A percentile compares a stretch with the other conserved stretches of the same genome.
Conservation (phyloP, 1,140 invertebrate genomes). For the Diorhabda sublineata region DNA sequence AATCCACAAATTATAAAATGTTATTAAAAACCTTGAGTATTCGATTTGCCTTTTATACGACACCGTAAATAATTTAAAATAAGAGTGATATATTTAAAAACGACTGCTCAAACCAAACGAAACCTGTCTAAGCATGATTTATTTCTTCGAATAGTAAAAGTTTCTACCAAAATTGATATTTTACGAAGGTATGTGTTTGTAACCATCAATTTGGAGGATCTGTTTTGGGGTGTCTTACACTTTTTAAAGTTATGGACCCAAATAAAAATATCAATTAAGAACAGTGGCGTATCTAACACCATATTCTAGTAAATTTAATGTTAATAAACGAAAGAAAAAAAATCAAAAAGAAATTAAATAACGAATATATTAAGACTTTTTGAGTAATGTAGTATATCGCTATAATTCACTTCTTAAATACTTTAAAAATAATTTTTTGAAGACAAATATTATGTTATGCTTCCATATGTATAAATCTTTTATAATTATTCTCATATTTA, state of each 20-base stretch:
- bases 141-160: not conserved
- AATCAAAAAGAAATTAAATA: too few relatives aligned
- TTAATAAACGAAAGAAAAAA: too few relatives aligned
- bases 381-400: too few relatives aligned
- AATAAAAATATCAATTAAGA: not conserved
- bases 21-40: not conserved
- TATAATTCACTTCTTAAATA: too few relatives aligned
- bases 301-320: not conserved
- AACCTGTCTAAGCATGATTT: not conserved
- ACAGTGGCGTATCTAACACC: not conserved
- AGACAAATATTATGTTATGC: too few relatives aligned
- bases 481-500: too few relatives aligned
- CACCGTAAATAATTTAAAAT: not conserved
- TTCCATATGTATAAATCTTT: too few relatives aligned
- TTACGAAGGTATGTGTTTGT: not conserved
- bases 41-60: not conserved
- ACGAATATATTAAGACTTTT: too few relatives aligned
- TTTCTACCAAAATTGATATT: slow-evolving; percentile 6
- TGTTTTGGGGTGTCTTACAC: slow-evolving; percentile 1
- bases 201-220: slow-evolving; percentile 1
- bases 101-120: not conserved
- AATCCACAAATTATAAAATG: too few relatives aligned
- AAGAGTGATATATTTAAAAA: not conserved
- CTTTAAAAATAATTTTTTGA: too few relatives aligned
- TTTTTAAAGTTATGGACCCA: slow-evolving; percentile 10